phyloP scores from a whole-genome alignment of 1,140 invertebrate genomes.

The Zaprionus camerounensis region DNA sequence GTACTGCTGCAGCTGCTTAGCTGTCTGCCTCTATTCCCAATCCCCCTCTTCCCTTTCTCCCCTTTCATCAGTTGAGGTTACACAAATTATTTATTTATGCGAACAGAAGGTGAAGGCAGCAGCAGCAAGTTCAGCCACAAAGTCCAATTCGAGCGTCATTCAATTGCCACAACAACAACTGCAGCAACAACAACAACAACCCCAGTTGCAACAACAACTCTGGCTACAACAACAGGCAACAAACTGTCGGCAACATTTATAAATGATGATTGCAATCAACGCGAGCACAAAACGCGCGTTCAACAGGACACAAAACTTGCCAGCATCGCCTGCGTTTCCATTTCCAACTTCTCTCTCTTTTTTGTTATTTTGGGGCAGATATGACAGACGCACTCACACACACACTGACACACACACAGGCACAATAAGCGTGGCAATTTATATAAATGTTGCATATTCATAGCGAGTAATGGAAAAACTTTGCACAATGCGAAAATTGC shows the following conservation, averaged over 20 bases:
- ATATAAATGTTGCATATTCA: constrained; percentile 82
- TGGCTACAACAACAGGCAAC: constrained; percentile 36
- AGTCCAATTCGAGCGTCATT: constrained; percentile 27
- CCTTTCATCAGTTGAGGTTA: constrained; percentile 8
- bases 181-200: not conserved
- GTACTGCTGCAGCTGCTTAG: not conserved
- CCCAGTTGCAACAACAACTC: constrained; percentile 15
- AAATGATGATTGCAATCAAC: constrained; percentile 83
- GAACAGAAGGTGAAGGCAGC: constrained; percentile 17
- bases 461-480: constrained; percentile 72
- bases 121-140: not conserved
- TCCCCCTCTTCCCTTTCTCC: not conserved
- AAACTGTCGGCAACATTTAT: constrained; percentile 80
- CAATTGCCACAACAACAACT: constrained; percentile 5
- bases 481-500: constrained; percentile 67
- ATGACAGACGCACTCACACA: constrained; percentile 66
- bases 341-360: constrained; percentile 12
- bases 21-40: not conserved
- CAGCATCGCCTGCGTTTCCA: constrained; percentile 8
- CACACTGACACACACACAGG: constrained; percentile 14
- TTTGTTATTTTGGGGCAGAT: constrained; percentile 49
- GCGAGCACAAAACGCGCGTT: constrained; percentile 65
- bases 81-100: constrained; percentile 76
- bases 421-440: constrained; percentile 77
- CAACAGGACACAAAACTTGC: constrained; percentile 35